phyloP scores from a whole-genome alignment of 2,888 invertebrate genomes.

The Horisme vitalbata region DNA sequence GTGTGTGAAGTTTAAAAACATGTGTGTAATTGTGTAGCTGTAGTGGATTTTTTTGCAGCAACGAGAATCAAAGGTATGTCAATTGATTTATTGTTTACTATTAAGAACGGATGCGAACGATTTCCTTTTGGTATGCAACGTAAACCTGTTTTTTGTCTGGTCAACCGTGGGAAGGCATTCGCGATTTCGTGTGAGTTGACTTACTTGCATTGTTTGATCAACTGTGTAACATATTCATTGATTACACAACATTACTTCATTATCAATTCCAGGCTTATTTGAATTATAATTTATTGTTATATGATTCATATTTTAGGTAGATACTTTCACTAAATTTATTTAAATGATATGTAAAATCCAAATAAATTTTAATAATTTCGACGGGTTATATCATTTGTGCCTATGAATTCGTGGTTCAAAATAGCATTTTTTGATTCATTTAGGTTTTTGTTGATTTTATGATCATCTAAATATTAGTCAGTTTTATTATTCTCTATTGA shows the following conservation, averaged over 20 bases:
- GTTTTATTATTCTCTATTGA: too few relatives aligned
- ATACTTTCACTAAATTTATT: conserved; percentile 4
- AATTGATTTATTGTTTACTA: conserved; percentile 44
- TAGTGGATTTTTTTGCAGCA: conserved; percentile 38
- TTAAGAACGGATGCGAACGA: conserved; percentile 58
- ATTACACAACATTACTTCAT: conserved; percentile 13
- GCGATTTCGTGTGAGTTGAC: conserved; percentile 44
- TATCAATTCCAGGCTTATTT: not conserved
- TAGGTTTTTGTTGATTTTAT: too few relatives aligned
- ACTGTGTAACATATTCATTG: conserved; percentile 14
- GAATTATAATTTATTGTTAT: not conserved
- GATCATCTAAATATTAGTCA: too few relatives aligned
- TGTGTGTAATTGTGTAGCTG: conserved; percentile 52
- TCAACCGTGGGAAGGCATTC: conserved; percentile 75
- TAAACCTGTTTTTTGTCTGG: conserved; percentile 74
- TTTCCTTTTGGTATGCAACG: conserved; percentile 73
- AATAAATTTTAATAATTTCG: too few relatives aligned
- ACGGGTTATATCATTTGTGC: too few relatives aligned
- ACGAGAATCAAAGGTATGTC: conserved; percentile 53
- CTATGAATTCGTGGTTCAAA: too few relatives aligned
- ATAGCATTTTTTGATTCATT: too few relatives aligned
- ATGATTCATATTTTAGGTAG: not conserved
- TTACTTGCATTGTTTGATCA: conserved; percentile 42
- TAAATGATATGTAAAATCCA: not conserved
- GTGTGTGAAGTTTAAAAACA: conserved; percentile 63